Base-by-base conservation (phyloP, 1,140 invertebrate species). In the Drosophila bifasciata region DNA sequence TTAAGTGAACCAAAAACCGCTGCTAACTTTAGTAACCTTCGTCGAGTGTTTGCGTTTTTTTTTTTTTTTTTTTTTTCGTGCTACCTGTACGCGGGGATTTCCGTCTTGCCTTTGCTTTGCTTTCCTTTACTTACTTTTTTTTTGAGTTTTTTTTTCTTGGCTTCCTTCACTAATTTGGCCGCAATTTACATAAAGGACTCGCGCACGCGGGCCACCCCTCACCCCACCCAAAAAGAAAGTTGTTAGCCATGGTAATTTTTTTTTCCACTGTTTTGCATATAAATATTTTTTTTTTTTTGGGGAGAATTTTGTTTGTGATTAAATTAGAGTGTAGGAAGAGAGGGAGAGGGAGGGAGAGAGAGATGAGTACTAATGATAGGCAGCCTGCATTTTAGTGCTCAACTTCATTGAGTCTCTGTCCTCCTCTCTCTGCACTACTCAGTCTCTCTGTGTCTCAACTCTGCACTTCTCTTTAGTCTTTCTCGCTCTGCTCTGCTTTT, bases 181-280 rank as follows among this genome's bases (percentile, higher is more conserved):
- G 75, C 79, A 79, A 84, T 84, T 84, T 84, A 66, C 79, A 84
- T 84, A 84, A 84, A 84, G 75, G 66, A 66, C 63, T 60, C 68
- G 62, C 69, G 48, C 63, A 57, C 68, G 62, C 69, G 48, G 48
- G 53, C 60, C 50, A 59, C 46, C 79, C 19, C 68, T 58, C 69
- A 41, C 44, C 57, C 60, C 50, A 59, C 46, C 79, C 19, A 21
- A 56, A 56, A 61, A 56, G 51, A 61, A 73, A 52, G 61, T 63
- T 74, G 46, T 45, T 69, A 68, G 66, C 66, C 66, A 69, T 68
- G 66, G 51, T 61, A 60, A 70, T 72, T 55, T 84, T 58, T 58
- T 13, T 49, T 71, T 61, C 36, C 50, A 44, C 25, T 28, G 52
- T 56, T 67, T 39, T 64, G 28, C 32, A 16, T 28, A 32, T 66